These are phyloP conservation scores for Glyphotaelius pellucidus DNA, from an alignment of 2,888 invertebrate genomes.

Conservation along the genomic window DNA sequence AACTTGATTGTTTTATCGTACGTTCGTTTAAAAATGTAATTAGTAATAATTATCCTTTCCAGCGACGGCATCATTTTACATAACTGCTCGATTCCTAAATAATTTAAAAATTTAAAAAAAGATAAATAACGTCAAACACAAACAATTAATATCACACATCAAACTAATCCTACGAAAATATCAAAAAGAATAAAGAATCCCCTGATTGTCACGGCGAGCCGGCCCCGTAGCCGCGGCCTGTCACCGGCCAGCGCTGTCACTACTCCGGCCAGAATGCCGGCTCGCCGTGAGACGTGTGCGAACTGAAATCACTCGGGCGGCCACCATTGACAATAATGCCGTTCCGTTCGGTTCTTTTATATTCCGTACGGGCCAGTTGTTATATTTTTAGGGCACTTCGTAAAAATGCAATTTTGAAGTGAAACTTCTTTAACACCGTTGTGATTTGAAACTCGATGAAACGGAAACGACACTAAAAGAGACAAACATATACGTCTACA, in stretches of 20 bases:
- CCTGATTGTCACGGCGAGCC: constrained; percentile 37
- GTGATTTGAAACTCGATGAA: too few relatives aligned
- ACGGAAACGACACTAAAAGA: too few relatives aligned
- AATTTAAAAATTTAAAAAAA: too few relatives aligned
- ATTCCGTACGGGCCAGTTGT: background rate
- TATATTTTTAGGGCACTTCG: background rate
- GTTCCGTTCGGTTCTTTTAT: constrained; percentile 12
- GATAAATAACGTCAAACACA: background rate
- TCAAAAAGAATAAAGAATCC: background rate
- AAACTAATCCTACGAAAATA: background rate
- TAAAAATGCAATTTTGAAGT: background rate
- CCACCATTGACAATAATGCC: constrained; percentile 53
- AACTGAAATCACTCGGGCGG: constrained; percentile 50
- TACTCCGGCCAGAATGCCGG: background rate
- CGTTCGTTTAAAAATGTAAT: too few relatives aligned
- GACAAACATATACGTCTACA: too few relatives aligned
- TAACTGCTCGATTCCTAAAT: too few relatives aligned
- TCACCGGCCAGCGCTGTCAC: background rate
- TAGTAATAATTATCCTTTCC: too few relatives aligned
- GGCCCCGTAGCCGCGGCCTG: background rate
- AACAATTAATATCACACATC: background rate
- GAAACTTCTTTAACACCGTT: too few relatives aligned
- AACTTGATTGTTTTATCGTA: too few relatives aligned
- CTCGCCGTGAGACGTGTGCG: constrained; percentile 52
- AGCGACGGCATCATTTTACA: too few relatives aligned